Conservation (phyloP, 2,888 invertebrate species). For the Oxyteleia sp. region DNA sequence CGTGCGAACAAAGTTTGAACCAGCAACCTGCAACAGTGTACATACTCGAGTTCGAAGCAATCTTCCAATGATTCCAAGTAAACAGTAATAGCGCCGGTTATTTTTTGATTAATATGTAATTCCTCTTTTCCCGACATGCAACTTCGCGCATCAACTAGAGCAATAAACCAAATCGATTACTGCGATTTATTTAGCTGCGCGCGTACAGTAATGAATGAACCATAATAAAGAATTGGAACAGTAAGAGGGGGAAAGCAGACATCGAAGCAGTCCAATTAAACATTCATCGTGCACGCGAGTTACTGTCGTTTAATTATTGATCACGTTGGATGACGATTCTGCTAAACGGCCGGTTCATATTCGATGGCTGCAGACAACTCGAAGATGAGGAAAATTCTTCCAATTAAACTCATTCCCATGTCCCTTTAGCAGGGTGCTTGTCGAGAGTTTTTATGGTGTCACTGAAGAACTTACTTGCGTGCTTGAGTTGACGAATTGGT, state of each 20-base stretch:
- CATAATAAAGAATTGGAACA: slow-evolving; percentile 10
- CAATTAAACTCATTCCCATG: slow-evolving; percentile 36
- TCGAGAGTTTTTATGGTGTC: slow-evolving; percentile 48
- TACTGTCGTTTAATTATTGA: slow-evolving; percentile 34
- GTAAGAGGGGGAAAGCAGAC: slow-evolving; percentile 15
- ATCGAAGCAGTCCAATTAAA: background rate
- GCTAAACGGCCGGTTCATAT: background rate
- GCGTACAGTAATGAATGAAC: slow-evolving; percentile 16
- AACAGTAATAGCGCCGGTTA: slow-evolving; percentile 13
- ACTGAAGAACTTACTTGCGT: slow-evolving; percentile 34
- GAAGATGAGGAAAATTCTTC: slow-evolving; percentile 6
- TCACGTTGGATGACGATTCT: slow-evolving; percentile 6
- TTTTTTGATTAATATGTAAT: slow-evolving; percentile 21
- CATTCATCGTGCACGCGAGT: slow-evolving; percentile 3
- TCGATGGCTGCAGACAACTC: background rate
- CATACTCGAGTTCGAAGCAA: background rate
- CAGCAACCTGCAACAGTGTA: background rate
- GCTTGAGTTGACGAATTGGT: slow-evolving; percentile 30
- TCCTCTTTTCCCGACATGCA: background rate
- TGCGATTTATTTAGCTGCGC: background rate
- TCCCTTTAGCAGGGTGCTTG: slow-evolving; percentile 47
- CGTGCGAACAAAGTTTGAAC: slow-evolving; percentile 10
- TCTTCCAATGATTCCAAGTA: slow-evolving; percentile 11
- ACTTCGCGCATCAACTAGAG: background rate
- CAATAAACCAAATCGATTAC: slow-evolving; percentile 6